These are phyloP conservation scores for Donacobius atricapilla DNA, from an alignment of 2,113 vertebrate species.

Conservation along the genomic window DNA sequence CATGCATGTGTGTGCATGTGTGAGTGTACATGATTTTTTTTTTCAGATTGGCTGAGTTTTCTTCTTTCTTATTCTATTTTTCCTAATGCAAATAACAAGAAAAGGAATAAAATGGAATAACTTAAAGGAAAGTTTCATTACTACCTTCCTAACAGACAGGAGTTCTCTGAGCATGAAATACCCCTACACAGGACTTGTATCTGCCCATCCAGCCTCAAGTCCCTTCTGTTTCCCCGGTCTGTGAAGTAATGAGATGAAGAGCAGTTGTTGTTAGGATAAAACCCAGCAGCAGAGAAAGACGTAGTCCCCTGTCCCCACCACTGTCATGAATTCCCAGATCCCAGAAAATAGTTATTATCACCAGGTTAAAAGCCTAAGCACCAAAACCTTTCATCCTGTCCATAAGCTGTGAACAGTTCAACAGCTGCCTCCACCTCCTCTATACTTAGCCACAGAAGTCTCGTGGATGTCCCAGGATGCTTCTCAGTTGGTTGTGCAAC, in stretches of 20 bases:
- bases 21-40: neutral
- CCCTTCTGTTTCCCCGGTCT: neutral
- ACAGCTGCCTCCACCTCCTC: neutral
- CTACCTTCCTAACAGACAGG: neutral
- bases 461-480: neutral
- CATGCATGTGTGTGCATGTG: too few species aligned
- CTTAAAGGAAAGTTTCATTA: neutral
- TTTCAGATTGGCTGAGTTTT: neutral
- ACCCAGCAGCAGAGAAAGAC: neutral
- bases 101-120: neutral
- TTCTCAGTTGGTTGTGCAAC: constrained; percentile 25
- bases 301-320: neutral
- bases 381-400: neutral
- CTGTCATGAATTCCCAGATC: neutral
- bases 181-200: neutral
- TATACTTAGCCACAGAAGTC: constrained; percentile 15
- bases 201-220: neutral
- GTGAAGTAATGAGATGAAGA: neutral
- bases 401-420: neutral
- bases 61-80: neutral
- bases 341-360: neutral
- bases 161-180: neutral
- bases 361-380: neutral
- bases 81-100: neutral
- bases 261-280: neutral